phyloP scores from a whole-genome alignment of 1,140 invertebrate species.

The Galleria mellonella region DNA sequence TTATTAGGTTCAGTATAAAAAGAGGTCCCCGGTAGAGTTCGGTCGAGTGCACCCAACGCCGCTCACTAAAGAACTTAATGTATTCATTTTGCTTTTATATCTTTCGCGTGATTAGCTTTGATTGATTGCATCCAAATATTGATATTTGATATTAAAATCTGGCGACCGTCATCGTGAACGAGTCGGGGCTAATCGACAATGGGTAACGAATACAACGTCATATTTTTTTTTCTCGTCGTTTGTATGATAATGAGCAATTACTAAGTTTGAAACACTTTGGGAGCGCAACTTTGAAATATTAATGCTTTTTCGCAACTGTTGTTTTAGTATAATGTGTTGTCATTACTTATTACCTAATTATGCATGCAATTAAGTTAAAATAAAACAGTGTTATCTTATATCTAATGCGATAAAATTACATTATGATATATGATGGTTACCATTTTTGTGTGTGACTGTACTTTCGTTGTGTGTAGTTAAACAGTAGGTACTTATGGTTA shows the following conservation, averaged over 20 bases:
- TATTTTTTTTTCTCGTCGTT: constrained; percentile 17
- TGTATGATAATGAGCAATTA: constrained; percentile 24
- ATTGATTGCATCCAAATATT: constrained; percentile 72
- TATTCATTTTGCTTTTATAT: constrained; percentile 70
- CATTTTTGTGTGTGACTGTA: not conserved
- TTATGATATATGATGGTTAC: no score
- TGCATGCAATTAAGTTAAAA: not conserved
- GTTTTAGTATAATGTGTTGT: constrained; percentile 2
- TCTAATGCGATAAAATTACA: not conserved
- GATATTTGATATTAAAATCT: constrained; percentile 59
- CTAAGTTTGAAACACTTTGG: constrained; percentile 16
- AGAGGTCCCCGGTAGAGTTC: constrained; percentile 28
- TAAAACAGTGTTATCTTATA: constrained; percentile 1
- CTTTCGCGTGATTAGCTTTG: constrained; percentile 71
- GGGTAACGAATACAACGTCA: constrained; percentile 1
- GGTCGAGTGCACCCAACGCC: constrained; percentile 42
- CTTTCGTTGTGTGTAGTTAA: not conserved
- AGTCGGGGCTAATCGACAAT: constrained; percentile 12
- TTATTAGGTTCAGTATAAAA: constrained; percentile 52
- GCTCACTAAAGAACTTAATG: constrained; percentile 55
- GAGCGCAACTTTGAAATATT: constrained; percentile 17
- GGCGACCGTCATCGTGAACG: constrained; percentile 22
- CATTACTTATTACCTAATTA: constrained; percentile 1
- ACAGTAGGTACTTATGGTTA: not conserved
- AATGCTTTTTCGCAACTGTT: constrained; percentile 8